Evolutionary conservation across 2,888 invertebrate species (phyloP).

Genomic region (Chouioia cunea): DNA sequence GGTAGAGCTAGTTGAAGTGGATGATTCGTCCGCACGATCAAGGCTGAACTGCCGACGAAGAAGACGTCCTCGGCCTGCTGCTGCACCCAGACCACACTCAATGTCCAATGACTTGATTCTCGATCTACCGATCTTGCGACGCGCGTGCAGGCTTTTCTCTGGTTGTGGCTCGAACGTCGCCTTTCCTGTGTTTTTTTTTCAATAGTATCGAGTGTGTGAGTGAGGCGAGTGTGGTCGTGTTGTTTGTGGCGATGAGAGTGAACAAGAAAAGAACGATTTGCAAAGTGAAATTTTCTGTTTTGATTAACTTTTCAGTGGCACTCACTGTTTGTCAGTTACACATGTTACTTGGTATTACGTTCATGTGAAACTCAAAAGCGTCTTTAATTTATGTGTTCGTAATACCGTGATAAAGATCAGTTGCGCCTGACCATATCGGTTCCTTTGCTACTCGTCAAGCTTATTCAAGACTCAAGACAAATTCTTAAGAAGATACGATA

Average conservation of each 20-base stretch:
- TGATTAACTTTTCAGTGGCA: background rate
- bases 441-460: too few relatives aligned
- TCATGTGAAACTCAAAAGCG: too few relatives aligned
- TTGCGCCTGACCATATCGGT: too few relatives aligned
- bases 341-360: too few relatives aligned
- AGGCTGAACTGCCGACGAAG: constrained; percentile 78
- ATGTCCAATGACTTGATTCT: constrained; percentile 45
- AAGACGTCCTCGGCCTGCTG: constrained; percentile 62
- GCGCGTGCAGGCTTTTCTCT: constrained; percentile 38
- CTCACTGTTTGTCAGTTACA: too few relatives aligned
- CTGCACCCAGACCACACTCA: constrained; percentile 42
- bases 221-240: constrained; percentile 3
- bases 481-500: too few relatives aligned
- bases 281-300: background rate
- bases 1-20: constrained; percentile 39
- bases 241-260: constrained; percentile 2
- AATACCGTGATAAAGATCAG: too few relatives aligned
- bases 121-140: constrained; percentile 36
- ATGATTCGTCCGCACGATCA: constrained; percentile 75
- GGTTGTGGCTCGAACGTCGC: constrained; percentile 28
- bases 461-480: too few relatives aligned
- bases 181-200: constrained; percentile 10
- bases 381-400: too few relatives aligned
- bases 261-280: constrained; percentile 12
- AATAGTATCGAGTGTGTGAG: background rate